Percentiles rank a stretch among this genome's conserved stretches.
These are phyloP conservation scores for Melipona quadrifasciata DNA, from an alignment of 1,140 invertebrate species.

Conservation along the genomic window DNA sequence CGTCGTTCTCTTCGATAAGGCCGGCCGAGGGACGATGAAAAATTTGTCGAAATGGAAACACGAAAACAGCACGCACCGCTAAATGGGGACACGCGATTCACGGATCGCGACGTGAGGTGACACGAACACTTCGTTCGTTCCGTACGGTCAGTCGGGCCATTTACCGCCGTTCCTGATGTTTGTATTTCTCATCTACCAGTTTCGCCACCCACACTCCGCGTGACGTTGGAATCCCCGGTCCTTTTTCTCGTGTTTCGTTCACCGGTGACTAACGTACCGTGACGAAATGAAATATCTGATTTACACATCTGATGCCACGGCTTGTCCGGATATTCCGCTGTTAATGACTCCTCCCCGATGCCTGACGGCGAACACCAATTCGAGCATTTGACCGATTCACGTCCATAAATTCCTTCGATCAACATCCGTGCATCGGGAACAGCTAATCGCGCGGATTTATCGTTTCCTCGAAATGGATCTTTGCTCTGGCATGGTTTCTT, in stretches of 20 bases:
- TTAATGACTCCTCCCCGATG: conserved; percentile 31
- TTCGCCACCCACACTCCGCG: conserved; percentile 71
- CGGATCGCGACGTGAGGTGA: conserved; percentile 33
- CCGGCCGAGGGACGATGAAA: conserved; percentile 2
- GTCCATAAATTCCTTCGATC: not conserved
- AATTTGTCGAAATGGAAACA: conserved; percentile 21
- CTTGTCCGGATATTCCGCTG: conserved; percentile 34
- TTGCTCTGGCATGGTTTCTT: not conserved
- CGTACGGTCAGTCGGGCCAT: conserved; percentile 38
- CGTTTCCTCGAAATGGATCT: no score
- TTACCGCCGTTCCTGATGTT: conserved; percentile 69
- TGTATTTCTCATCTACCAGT: conserved; percentile 79
- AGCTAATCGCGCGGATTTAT: not conserved
- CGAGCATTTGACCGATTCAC: not conserved
- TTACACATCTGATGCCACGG: conserved; percentile 59
- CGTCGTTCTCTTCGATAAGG: not conserved
- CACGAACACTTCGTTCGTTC: conserved; percentile 39
- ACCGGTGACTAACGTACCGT: conserved; percentile 58
- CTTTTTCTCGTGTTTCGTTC: conserved; percentile 30
- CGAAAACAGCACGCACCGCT: not conserved
- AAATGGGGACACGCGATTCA: conserved; percentile 28
- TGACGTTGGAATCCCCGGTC: conserved; percentile 19
- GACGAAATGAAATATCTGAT: conserved; percentile 70
- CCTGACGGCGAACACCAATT: conserved; percentile 7
- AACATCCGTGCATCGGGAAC: not conserved